A percentile compares a stretch with the other conserved stretches of the same genome.
These are phyloP conservation scores for Danio kyathit DNA, from an alignment of 2,797 vertebrate species.

Conservation along the genomic window DNA sequence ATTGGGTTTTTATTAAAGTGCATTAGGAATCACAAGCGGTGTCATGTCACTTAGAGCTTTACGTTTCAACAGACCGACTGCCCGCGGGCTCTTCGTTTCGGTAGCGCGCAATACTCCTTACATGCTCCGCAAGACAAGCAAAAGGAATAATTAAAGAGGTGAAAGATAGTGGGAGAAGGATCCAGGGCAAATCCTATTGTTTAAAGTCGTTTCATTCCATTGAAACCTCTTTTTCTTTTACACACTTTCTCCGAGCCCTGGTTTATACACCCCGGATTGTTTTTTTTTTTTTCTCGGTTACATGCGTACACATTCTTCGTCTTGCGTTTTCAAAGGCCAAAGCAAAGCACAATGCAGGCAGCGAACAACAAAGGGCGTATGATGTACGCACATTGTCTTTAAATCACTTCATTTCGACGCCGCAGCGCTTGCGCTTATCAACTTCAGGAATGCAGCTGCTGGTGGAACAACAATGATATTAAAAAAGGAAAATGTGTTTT, in stretches of 20 bases:
- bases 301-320: conserved; percentile 28
- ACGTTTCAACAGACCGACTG: conserved; percentile 76
- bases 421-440: conserved; percentile 89
- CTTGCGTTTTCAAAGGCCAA: conserved; percentile 27
- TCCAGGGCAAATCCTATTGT: conserved; percentile 82
- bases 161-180: conserved; percentile 77
- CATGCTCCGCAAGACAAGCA: conserved; percentile 80
- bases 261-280: conserved; percentile 66
- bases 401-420: conserved; percentile 77
- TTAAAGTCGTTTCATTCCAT: conserved; percentile 81
- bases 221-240: conserved; percentile 69
- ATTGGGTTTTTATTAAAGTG: conserved; percentile 80
- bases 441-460: conserved; percentile 84
- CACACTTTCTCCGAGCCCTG: conserved; percentile 67
- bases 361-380: conserved; percentile 75
- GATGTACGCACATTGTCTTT: conserved; percentile 80
- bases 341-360: conserved; percentile 47
- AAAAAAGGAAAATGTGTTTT: conserved; percentile 68
- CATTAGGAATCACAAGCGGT: conserved; percentile 84
- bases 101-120: conserved; percentile 79
- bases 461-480: conserved; percentile 61
- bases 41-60: conserved; percentile 81
- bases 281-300: conserved; percentile 70
- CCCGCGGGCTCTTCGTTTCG: conserved; percentile 71
- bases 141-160: conserved; percentile 86